Conservation (phyloP, 2,113 vertebrate genomes). For the Oostethus manadensis region DNA sequence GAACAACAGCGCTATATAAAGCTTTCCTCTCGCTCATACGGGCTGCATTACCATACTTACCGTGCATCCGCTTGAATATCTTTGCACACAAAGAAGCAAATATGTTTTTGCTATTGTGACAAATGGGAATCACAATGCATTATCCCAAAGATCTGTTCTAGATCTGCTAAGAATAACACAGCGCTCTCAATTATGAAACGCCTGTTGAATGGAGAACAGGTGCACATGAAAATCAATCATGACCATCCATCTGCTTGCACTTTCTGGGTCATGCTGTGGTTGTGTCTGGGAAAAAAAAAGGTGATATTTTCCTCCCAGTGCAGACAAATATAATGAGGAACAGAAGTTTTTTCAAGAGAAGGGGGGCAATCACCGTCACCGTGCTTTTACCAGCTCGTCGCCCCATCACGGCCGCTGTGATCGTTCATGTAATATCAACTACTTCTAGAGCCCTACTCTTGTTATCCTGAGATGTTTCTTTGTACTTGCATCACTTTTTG, state of each 20-base stretch:
- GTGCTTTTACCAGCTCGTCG: slow-evolving; percentile 17
- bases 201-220: slow-evolving; percentile 43
- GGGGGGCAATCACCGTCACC: slow-evolving; percentile 27
- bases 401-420: slow-evolving; percentile 25
- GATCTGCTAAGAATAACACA: slow-evolving; percentile 9
- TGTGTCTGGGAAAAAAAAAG: slow-evolving; percentile 32
- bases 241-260: slow-evolving; percentile 30
- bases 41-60: not conserved
- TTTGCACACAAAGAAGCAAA: not conserved
- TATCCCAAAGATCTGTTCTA: slow-evolving; percentile 8
- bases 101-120: slow-evolving; percentile 5
- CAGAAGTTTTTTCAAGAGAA: slow-evolving; percentile 38
- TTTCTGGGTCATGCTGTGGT: slow-evolving; percentile 41
- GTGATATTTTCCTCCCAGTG: slow-evolving; percentile 30
- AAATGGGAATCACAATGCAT: slow-evolving; percentile 16
- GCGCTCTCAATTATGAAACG: slow-evolving; percentile 7
- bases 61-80: not conserved
- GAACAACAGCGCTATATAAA: not conserved
- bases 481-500: slow-evolving; percentile 36
- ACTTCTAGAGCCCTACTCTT: slow-evolving; percentile 16
- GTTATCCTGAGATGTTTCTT: slow-evolving; percentile 40
- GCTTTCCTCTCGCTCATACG: not conserved
- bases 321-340: slow-evolving; percentile 39
- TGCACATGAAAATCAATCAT: slow-evolving; percentile 41
- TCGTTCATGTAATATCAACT: slow-evolving; percentile 41